Base-by-base conservation (phyloP, 2,113 vertebrate species). In the Corvus cornix region DNA sequence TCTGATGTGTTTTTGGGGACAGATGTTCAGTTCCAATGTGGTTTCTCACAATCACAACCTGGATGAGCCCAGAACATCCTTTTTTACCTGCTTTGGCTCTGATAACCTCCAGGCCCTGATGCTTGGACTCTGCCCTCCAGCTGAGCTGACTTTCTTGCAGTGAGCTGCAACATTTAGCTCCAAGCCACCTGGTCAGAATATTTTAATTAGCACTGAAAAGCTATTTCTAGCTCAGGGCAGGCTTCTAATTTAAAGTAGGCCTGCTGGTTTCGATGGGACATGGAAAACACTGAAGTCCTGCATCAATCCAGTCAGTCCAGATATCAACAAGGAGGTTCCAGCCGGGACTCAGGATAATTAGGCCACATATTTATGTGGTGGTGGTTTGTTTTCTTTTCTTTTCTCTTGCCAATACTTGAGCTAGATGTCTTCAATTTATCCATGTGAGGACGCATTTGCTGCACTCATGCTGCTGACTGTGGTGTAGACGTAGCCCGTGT, bases 211-310 rank as follows among this genome's bases (percentile, higher is more conserved):
- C 24, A 44, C 16, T 60, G 64, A 27, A 74, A 86, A 70, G 39
- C 63, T 70, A 59, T 77, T 92, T 93, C 72, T 74, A 31, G 43
- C 59, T 70, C 63, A 63, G 74, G 55, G 23, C 2, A 0, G 39
- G 19, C 30, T 80, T 58, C 80, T 89, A 90, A 95, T 92, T 92
- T 94, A 75, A 90, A 95, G 56, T 67, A 68, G 64, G 20, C 80
- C 89, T 72, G 91, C 69, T 97, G 95, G 9, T 89, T 95, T 95
- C 46, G 81, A 70, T 84, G 76, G 73, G 76, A 63, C 49, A n/a
- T 46, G 41, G 73, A 56, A 78, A 89, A 89, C 52, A 70, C 6
- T 49, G 68, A 75, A 79, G 26, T 35, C 17, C 41, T 81, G 73
- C 43, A 72, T 91, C 88, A 87, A 78, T 75, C 56, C 46, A 17